Conservation (phyloP, 2,113 vertebrate species). For the Chaetura pelagica region DNA sequence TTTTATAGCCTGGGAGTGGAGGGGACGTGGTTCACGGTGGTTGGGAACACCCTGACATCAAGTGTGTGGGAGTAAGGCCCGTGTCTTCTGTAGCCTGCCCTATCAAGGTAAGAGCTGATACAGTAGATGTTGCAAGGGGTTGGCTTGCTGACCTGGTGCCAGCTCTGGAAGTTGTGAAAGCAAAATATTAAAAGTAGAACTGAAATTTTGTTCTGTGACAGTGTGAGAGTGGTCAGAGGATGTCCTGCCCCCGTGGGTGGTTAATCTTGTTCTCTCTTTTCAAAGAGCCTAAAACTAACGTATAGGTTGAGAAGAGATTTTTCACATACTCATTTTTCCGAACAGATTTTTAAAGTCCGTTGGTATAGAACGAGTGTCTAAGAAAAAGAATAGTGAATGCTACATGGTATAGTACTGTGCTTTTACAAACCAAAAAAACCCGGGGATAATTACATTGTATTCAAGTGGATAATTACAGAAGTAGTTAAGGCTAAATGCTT, state of each 20-base stretch:
- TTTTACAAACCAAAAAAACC: background rate
- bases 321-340: background rate
- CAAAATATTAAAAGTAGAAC: background rate
- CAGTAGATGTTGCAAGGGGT: background rate
- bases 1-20: background rate
- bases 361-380: background rate
- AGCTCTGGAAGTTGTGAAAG: background rate
- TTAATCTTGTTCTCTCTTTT: background rate
- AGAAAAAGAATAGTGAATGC: background rate
- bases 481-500: background rate
- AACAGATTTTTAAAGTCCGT: background rate
- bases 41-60: accelerated
- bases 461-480: background rate
- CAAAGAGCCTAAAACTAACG: background rate
- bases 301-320: background rate
- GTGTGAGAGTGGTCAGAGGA: background rate
- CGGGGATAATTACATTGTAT: background rate
- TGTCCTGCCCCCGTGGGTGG: accelerated
- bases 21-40: background rate
- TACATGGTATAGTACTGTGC: background rate
- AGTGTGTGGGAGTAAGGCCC: background rate
- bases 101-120: background rate
- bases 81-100: background rate
- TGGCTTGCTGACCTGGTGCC: background rate
- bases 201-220: background rate